These are phyloP conservation scores for Thysanoteuthis rhombus DNA, from an alignment of 2,888 invertebrate genomes.

Conservation along the genomic window DNA sequence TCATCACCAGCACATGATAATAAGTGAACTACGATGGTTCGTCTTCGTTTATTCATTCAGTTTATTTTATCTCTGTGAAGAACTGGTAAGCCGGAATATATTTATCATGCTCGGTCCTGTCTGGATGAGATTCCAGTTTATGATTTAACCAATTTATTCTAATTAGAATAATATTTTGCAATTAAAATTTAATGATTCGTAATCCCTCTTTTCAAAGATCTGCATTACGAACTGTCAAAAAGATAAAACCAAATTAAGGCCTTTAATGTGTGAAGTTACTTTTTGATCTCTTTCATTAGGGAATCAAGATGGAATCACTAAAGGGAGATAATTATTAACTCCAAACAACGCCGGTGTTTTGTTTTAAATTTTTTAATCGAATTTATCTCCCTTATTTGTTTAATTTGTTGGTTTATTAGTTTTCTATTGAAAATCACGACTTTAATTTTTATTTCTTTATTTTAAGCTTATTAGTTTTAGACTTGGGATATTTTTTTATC, in stretches of 20 bases:
- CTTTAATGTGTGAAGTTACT: background rate
- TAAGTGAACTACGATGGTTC: too few relatives aligned
- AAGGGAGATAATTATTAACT: background rate
- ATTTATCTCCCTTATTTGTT: background rate
- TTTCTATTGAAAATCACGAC: too few relatives aligned
- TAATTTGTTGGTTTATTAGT: background rate
- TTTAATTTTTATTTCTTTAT: too few relatives aligned
- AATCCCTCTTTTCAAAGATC: background rate
- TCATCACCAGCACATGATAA: too few relatives aligned
- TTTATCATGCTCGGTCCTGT: too few relatives aligned
- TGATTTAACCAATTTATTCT: background rate
- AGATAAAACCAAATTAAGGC: background rate
- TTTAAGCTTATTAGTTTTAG: too few relatives aligned
- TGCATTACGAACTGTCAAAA: background rate
- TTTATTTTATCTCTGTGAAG: too few relatives aligned
- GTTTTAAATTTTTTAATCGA: background rate
- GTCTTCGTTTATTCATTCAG: too few relatives aligned
- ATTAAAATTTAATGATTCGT: slow-evolving; percentile 12
- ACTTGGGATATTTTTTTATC: too few relatives aligned
- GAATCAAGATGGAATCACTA: background rate
- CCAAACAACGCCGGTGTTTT: background rate
- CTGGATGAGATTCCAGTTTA: too few relatives aligned
- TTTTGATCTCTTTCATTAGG: background rate
- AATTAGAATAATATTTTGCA: background rate
- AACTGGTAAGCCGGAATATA: too few relatives aligned